Base-by-base conservation (phyloP, 1,140 invertebrate genomes). In the Antheraea pernyi region DNA sequence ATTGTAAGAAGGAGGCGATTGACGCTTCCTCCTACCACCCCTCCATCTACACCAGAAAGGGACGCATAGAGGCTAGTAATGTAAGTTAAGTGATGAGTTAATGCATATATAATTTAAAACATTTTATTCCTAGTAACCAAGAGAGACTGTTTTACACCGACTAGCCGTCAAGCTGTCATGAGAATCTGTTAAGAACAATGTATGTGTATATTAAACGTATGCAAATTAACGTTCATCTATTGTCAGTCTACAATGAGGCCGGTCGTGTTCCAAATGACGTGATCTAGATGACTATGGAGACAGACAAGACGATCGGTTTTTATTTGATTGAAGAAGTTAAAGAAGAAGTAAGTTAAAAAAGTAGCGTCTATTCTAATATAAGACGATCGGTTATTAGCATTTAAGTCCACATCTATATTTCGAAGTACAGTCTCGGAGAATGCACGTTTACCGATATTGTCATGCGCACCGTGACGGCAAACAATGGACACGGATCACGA, bases 401-500 rank as follows among this genome's bases (percentile, higher is more conserved):
- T 16, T 53, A 53, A 53, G 16, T 16, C 46, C 46, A n/a, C 46
- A 53, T 53, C 46, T 53, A 53, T n/a, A 53, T 6, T 53, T 13
- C 16, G 16, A 13, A 6, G 46, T 53, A 53, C 6, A 53, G 0
- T 53, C 16, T 53, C 16, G 10, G 1, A n/a, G 46, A 53, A 53
- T 53, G 46, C 16, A 13, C 16, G 16, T 53, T 36, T 61, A 36
- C 61, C 19, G 11, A 36, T 63, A 36, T 42, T 42, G 39, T 42
- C 39, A 42, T 7, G 37, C 13, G 61, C 13, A 30, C 16, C 13
- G 22, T 63, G 30, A 36, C 61, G 61, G 13, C 7, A 7, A 7
- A 63, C 61, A 63, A 63, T 63, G 61, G 61, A 37, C 61, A 63
- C 11, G 61, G 19, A 63, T 37, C 30, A 63, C 61, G 61, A 30